Evolutionary conservation across 2,888 invertebrate genomes (phyloP).

Genomic region (Autographa gamma): DNA sequence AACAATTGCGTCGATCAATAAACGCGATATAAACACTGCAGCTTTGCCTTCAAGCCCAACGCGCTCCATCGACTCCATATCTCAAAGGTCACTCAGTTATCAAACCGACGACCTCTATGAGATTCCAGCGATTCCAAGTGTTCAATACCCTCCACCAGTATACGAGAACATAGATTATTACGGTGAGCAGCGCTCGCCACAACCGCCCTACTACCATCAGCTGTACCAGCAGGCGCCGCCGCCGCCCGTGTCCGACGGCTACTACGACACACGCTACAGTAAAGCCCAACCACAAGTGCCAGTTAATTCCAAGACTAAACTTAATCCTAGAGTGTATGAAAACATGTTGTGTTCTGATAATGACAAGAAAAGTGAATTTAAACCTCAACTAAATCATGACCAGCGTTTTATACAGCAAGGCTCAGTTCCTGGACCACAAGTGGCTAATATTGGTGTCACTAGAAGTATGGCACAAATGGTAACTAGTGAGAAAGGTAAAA

Average conservation of each 20-base stretch:
- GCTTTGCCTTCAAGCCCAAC: constrained; percentile 88
- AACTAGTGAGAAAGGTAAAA: constrained; percentile 84
- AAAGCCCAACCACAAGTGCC: constrained; percentile 96
- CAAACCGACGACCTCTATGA: constrained; percentile 85
- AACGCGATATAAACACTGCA: constrained; percentile 80
- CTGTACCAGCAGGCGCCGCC: constrained; percentile 82
- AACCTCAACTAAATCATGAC: constrained; percentile 74
- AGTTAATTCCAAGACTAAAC: constrained; percentile 84
- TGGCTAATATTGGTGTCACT: constrained; percentile 76
- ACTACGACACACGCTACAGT: constrained; percentile 89
- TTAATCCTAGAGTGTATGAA: constrained; percentile 84
- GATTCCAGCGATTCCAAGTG: constrained; percentile 81
- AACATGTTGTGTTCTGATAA: constrained; percentile 84
- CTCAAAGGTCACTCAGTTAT: constrained; percentile 89
- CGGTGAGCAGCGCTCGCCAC: constrained; percentile 88
- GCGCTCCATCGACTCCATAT: constrained; percentile 89
- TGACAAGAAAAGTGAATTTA: constrained; percentile 82
- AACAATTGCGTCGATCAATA: constrained; percentile 86
- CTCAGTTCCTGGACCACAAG: constrained; percentile 83
- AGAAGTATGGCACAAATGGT: constrained; percentile 73
- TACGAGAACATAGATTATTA: constrained; percentile 96
- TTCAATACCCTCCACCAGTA: constrained; percentile 86
- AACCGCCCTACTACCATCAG: constrained; percentile 91
- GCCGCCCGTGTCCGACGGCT: constrained; percentile 82
- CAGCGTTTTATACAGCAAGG: constrained; percentile 82